A percentile compares a stretch with the other conserved stretches of the same genome.
phyloP scores from a whole-genome alignment of 2,113 vertebrate genomes.

The Boleophthalmus pectinirostris region DNA sequence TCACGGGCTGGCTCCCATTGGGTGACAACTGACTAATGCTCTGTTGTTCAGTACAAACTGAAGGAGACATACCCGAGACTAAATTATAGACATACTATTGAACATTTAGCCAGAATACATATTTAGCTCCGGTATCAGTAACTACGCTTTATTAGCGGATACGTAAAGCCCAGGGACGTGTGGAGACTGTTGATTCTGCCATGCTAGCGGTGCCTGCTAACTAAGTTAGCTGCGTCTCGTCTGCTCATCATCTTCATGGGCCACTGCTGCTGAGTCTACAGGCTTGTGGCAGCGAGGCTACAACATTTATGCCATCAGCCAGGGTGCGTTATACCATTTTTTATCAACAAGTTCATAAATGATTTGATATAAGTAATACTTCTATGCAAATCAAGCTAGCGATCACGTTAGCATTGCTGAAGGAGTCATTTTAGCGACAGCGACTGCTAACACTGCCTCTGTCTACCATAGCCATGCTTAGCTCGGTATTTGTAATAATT shows the following conservation, averaged over 20 bases:
- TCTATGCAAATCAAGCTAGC: slow-evolving; percentile 7
- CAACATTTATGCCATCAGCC: slow-evolving; percentile 70
- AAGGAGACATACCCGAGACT: slow-evolving; percentile 40
- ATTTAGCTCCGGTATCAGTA: neutral
- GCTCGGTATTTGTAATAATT: slow-evolving; percentile 5
- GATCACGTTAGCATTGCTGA: slow-evolving; percentile 53
- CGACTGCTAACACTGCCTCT: slow-evolving; percentile 55
- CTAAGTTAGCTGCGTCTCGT: slow-evolving; percentile 53
- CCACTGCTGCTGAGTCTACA: slow-evolving; percentile 61
- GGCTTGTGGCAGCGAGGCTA: slow-evolving; percentile 53
- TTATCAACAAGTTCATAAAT: neutral
- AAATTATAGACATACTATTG: slow-evolving; percentile 21
- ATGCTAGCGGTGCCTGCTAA: slow-evolving; percentile 69
- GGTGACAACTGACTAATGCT: slow-evolving; percentile 48
- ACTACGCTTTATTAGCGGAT: slow-evolving; percentile 13
- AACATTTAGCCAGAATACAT: slow-evolving; percentile 5
- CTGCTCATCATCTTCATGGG: slow-evolving; percentile 64
- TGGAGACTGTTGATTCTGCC: slow-evolving; percentile 32
- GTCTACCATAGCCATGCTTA: slow-evolving; percentile 45
- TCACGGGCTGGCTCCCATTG: slow-evolving; percentile 54
- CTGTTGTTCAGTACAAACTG: slow-evolving; percentile 71
- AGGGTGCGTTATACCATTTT: slow-evolving; percentile 48
- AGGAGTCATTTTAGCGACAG: slow-evolving; percentile 42
- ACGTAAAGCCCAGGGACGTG: neutral
- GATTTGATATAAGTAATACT: neutral